A percentile compares a stretch with the other conserved stretches of the same genome.
phyloP scores from a whole-genome alignment of 2,797 vertebrate genomes.

The Diglossa cyanea region DNA sequence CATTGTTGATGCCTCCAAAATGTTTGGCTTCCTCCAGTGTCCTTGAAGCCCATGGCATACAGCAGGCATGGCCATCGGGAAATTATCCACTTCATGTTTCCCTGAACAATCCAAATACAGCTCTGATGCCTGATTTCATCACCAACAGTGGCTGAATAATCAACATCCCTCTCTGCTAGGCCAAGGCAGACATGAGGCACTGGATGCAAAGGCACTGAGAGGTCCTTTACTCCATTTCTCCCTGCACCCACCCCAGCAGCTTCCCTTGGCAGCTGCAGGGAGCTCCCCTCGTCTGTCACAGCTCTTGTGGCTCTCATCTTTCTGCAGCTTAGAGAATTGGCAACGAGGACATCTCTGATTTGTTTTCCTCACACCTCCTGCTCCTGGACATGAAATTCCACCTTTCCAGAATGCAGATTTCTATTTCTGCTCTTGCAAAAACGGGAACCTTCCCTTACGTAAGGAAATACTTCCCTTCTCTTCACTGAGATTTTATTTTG shows the following conservation, averaged over 20 bases:
- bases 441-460: fast-evolving
- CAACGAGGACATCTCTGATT: neutral
- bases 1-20: neutral
- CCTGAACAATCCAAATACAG: neutral
- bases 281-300: neutral
- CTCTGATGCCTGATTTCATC: neutral
- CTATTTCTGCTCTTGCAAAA: neutral
- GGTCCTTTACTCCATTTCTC: neutral
- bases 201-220: neutral
- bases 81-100: neutral
- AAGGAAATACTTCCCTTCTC: neutral
- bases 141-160: neutral
- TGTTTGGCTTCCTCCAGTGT: neutral
- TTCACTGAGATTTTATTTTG: neutral
- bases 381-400: neutral
- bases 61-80: neutral
- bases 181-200: neutral
- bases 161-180: neutral
- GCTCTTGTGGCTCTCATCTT: neutral
- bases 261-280: no score
- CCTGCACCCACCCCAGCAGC: fast-evolving
- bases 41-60: neutral
- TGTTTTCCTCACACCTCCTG: neutral
- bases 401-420: neutral
- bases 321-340: neutral